These are phyloP conservation scores for Rhysida immarginata DNA, from an alignment of 1,140 invertebrate genomes.

Conservation along the genomic window DNA sequence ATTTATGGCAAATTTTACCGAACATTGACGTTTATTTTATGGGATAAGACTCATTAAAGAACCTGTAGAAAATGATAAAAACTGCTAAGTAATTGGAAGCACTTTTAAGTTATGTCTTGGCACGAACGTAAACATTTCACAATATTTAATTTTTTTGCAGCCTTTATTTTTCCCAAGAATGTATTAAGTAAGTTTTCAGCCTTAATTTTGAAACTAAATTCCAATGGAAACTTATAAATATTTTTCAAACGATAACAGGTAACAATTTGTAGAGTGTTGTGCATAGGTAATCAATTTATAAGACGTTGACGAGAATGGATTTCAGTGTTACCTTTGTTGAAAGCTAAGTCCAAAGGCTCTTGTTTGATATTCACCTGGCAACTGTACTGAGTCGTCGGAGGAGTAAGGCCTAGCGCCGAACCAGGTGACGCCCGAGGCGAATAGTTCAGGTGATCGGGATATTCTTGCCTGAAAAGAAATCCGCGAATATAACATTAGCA, in stretches of 20 bases:
- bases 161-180: no score
- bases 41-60: no score
- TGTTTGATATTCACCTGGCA: conserved; percentile 3
- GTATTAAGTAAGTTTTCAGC: no score
- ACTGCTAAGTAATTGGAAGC: no score
- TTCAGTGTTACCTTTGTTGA: conserved; percentile 7
- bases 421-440: neutral
- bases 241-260: neutral
- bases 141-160: no score
- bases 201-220: no score
- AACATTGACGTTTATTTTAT: no score
- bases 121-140: no score
- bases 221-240: neutral
- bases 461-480: neutral
- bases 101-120: no score
- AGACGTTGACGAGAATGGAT: neutral
- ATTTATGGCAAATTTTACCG: no score
- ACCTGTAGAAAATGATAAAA: no score
- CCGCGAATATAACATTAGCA: no score
- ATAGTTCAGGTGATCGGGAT: neutral
- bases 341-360: conserved; percentile 3
- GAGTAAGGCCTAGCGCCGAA: neutral
- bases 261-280: neutral
- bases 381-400: neutral
- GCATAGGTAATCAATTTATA: neutral